Evolutionary conservation across 2,888 invertebrate species (phyloP), one percentile per base, ranked within the genome.

Genomic region (Pemphredon lugubris): DNA sequence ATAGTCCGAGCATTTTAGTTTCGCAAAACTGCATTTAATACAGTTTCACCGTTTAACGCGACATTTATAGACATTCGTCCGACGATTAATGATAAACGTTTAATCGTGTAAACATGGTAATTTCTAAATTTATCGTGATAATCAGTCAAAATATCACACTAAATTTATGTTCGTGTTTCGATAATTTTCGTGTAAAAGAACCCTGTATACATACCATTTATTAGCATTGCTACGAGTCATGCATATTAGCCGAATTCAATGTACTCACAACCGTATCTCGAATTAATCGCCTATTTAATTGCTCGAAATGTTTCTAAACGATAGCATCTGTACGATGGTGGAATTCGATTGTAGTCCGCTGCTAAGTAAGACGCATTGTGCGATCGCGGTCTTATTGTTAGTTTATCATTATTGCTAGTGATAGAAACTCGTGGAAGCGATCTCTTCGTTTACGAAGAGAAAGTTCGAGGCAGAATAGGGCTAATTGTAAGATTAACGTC

Each of bases 371-470:
- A 13, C 54, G 44, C 30, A 26, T 54, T 54, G 42, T 53, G 53
- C 69, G 45, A 53, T 48, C 40, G 21, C 47, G 7, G 23, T 23
- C 47, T 54, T 50, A 47, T 23, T 50, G 26, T n/a, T n/a, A n/a
- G n/a, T n/a, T n/a, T 54, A 51, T 44, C 30, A 39, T 69, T 58
- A 64, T 69, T 50, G 58, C 58, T 59, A 70, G 7, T 21, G 45
- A 72, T 58, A 32, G 44, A 44, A 70, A 64, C 18, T 51, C 30
- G 39, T 55, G 64, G 55, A 70, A 64, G 70, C 59, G 55, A 64
- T 64, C 32, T 34, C 44, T 20, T 40, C 44, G 11, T 40, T 7
- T 14, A 32, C 7, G n/a, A n/a, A n/a, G 34, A 30, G 9, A 58
- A 14, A 21, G 21, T 13, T 54, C 53, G 55, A 39, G 54, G 2